Base-by-base conservation (phyloP, 2,888 invertebrate genomes). In the Cryptus viduatorius region DNA sequence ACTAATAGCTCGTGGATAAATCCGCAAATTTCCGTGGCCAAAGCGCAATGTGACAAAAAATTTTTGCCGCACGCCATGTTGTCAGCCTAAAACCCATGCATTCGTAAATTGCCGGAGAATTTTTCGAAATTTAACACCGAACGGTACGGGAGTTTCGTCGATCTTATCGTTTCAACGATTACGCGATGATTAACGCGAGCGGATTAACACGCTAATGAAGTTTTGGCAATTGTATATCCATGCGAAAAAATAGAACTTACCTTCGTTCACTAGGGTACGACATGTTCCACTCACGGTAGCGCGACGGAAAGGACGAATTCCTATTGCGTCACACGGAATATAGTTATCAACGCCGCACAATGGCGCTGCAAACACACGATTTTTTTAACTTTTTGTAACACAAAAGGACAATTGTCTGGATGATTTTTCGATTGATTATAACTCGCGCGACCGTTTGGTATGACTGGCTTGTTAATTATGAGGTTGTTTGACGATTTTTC, bases 231-330 rank as follows among this genome's bases (percentile, higher is more conserved):
- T 19, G 29, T 72, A 72, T 76, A 82, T 68, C 64, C 64, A 37
- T 50, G 64, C 71, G 91, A 92, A 94, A 94, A 94, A 94, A 92
- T 90, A 89, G 90, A 94, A 95, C 96, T 96, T 96, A 97, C 97
- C 96, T 96, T 96, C 96, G 95, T 95, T 97, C 97, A 94, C 96
- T 95, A 94, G 96, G 95, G 96, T 95, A 96, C 95, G 97, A 97
- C 97, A 97, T 97, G 96, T 96, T 97, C 95, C 95, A 96, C 96
- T 96, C 95, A 95, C 95, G 95, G 95, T 96, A 95, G 96, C 95
- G 95, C 95, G 96, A 96, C 96, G 96, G 96, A 96, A 96, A 96
- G 96, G 95, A 92, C 91, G 92, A 93, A 88, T 91, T 90, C 89
- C 90, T 90, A 91, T 91, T 92, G 93, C 93, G 93, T 93, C 93